Evolutionary conservation across 2,797 vertebrate species (phyloP).

Genomic region (Acropternis orthonyx): DNA sequence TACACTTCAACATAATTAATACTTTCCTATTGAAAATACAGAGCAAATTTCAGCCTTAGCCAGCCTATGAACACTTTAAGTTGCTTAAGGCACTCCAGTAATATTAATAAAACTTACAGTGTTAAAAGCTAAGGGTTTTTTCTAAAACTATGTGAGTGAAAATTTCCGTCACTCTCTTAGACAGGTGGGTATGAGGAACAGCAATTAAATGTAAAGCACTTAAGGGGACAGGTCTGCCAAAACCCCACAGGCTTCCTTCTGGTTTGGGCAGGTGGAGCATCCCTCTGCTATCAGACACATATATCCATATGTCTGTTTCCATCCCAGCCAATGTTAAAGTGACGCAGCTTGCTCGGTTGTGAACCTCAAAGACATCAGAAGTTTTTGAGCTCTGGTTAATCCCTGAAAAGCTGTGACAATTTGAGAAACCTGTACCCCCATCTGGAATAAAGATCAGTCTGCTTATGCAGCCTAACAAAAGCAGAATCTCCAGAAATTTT

Average conservation of each 20-base stretch:
- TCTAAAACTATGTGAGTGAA: neutral
- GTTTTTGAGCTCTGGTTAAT: neutral
- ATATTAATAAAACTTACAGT: neutral
- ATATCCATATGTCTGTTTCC: neutral
- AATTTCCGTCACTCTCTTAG: neutral
- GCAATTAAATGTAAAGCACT: neutral
- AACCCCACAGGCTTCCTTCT: neutral
- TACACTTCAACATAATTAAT: neutral
- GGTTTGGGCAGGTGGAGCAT: neutral
- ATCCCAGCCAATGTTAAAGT: neutral
- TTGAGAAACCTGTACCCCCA: neutral
- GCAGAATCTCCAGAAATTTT: neutral
- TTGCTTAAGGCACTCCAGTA: neutral
- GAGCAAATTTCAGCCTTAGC: neutral
- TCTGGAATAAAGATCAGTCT: neutral
- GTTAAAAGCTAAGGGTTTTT: neutral
- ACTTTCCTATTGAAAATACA: neutral
- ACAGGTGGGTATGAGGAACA: neutral
- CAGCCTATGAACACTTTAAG: neutral
- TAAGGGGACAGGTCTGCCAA: neutral
- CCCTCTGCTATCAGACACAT: neutral
- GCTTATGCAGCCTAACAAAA: neutral
- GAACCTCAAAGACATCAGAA: neutral
- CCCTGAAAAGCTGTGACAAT: neutral
- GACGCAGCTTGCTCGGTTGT: fast-evolving